Base-by-base conservation (phyloP, 2,888 invertebrate genomes). In the Shargacucullia verbasci region DNA sequence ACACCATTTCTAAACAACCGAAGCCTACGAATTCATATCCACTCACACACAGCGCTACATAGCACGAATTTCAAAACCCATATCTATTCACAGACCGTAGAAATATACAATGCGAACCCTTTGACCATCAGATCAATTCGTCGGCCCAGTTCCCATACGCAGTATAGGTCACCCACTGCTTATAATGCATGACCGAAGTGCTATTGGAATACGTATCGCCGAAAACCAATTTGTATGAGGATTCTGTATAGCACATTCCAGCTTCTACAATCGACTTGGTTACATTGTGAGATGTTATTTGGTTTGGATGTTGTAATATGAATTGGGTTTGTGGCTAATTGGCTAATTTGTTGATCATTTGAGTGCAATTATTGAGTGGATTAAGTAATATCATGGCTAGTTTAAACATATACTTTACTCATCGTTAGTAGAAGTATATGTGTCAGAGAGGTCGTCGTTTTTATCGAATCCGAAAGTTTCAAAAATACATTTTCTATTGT, bases 101-200 rank as follows among this genome's bases (percentile, higher is more conserved):
- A 47, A 44, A 29, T 40, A 41, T 50, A 57, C 47, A 62, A 63
- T 54, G 46, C 40, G 35, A 48, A 57, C 58, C 65, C 72, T 62
- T 69, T 59, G 68, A 62, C 64, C 61, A 58, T 64, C 67, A 56
- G 67, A 35, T 56, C 49, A 15, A 59, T 44, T 12, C 61, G 34
- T 1, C 1, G 69, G 55, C 61, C 59, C 49, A 62, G 47, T 70
- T 63, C 50, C 55, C 40, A 58, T 34, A 68, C 61, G 20, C 48
- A 50, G 62, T 70, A 61, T 68, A 78, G 79, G 77, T 73, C 81
- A 76, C 71, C 70, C 66, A 48, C 82, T 84, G 73, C 79, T 85
- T 85, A 78, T 75, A 84, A 85, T 86, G 85, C 85, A 84, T 83
- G 81, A 78, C 73, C 73, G 70, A 66, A 65, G 68, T 71, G 73